These are phyloP conservation scores for Nautilus pompilius DNA, from an alignment of 1,140 invertebrate species.

Conservation along the genomic window DNA sequence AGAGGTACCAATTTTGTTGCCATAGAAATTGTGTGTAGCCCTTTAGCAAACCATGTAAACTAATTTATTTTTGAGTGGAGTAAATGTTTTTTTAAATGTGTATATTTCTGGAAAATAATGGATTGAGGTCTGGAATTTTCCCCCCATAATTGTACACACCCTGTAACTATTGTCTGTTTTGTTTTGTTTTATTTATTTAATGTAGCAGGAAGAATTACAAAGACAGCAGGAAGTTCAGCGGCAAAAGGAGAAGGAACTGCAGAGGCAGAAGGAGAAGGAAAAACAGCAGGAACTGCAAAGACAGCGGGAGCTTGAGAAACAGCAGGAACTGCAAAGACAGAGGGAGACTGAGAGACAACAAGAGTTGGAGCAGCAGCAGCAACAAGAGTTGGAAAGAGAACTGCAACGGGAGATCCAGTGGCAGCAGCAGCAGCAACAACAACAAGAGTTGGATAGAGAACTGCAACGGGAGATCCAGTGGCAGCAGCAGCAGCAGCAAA, in stretches of 20 bases:
- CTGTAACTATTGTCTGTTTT: too few relatives aligned
- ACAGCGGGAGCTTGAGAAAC: background rate
- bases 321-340: background rate
- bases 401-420: background rate
- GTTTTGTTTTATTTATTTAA: background rate
- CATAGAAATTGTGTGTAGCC: too few relatives aligned
- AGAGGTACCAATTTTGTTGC: too few relatives aligned
- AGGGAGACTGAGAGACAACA: background rate
- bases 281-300: background rate
- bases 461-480: constrained; percentile 6
- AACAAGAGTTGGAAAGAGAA: background rate
- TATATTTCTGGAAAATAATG: too few relatives aligned
- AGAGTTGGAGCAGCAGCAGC: background rate
- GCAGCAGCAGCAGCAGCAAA: constrained; percentile 9
- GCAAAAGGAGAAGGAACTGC: background rate
- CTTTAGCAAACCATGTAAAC: too few relatives aligned
- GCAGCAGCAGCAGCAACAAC: background rate
- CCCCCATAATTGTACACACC: too few relatives aligned
- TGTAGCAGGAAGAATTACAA: background rate
- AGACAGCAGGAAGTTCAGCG: background rate
- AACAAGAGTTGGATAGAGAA: background rate
- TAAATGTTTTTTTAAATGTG: too few relatives aligned
- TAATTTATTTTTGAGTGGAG: too few relatives aligned
- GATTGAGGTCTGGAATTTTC: too few relatives aligned
- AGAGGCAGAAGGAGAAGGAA: background rate